Conservation (phyloP, 2,888 invertebrate genomes). For the Eristalis tenax region DNA sequence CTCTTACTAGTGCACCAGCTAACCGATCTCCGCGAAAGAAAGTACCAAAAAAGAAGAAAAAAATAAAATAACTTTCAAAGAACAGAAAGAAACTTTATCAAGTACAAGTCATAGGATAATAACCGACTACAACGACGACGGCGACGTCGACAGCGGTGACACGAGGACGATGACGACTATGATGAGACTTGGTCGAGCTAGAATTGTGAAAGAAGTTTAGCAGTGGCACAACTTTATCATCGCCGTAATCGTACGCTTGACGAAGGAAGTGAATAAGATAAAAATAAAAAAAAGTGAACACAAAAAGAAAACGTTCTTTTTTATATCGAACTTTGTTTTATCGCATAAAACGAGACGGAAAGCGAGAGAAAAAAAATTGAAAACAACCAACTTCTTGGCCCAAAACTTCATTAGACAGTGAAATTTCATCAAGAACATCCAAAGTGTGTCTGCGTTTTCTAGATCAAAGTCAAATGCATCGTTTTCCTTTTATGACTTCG, state of each 20-base stretch:
- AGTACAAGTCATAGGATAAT: conserved; percentile 67
- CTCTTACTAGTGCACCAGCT: conserved; percentile 53
- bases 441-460: conserved; percentile 60
- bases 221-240: conserved; percentile 63
- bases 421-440: conserved; percentile 51
- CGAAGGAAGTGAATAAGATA: conserved; percentile 19
- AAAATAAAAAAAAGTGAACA: conserved; percentile 8
- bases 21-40: conserved; percentile 66
- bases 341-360: conserved; percentile 19
- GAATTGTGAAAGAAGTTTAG: conserved; percentile 57
- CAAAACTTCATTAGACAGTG: conserved; percentile 68
- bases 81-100: conserved; percentile 71
- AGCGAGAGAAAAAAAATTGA: conserved; percentile 23
- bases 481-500: conserved; percentile 58
- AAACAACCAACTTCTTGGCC: conserved; percentile 50
- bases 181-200: conserved; percentile 32
- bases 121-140: conserved; percentile 47
- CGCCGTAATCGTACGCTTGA: conserved; percentile 53
- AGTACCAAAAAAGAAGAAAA: conserved; percentile 18
- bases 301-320: conserved; percentile 45
- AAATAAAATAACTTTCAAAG: conserved; percentile 55
- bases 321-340: conserved; percentile 38
- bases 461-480: conserved; percentile 67
- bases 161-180: conserved; percentile 21
- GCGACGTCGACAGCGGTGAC: conserved; percentile 6